Evolutionary conservation across 1,140 invertebrate genomes (phyloP), one percentile per base, ranked within the genome.

Genomic region (Solenopsis invicta): DNA sequence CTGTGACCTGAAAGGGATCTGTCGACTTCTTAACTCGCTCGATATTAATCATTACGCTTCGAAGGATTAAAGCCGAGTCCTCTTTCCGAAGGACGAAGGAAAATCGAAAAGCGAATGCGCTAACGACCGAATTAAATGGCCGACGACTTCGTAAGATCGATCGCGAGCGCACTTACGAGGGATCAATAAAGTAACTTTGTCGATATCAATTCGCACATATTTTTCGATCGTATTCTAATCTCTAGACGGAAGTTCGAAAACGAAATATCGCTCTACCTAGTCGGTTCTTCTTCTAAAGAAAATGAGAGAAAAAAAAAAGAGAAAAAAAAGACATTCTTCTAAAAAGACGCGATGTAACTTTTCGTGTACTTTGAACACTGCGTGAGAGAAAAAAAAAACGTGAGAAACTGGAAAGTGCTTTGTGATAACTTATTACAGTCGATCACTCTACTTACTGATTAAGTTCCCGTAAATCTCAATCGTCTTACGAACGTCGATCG

Each of bases 151-250:
- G 85, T 54, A 86, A 85, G 80, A 48, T 72, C 64, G 84, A 77
- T 87, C 80, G 82, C 77, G 54, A 61, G 52, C 69, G 67, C 92
- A 92, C 92, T 92, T 95, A 94, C 87, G 92, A 93, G 94, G 94
- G 94, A 94, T 93, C 94, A 94, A 94, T 75, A 75, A 75, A 93
- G 90, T 93, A 91, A 93, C 24, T 89, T 93, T 91, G 90, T 92
- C 90, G 91, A 94, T 94, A 95, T 95, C 93, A 94, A 94, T 91
- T 91, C 92, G 90, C 93, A 94, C 92, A 95, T 94, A 94, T 94
- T 95, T 95, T 95, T 95, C 93, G 93, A 94, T 69, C 92, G 92
- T 94, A 93, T 95, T 94, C 91, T 92, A 93, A 93, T 88, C 91
- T 90, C 71, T 50, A 86, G 80, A 80, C 59, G 77, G 75, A 69